A percentile compares a stretch with the other conserved stretches of the same genome.
Evolutionary conservation across 2,113 vertebrate genomes (phyloP).

Genomic region (Ardeotis arabs): DNA sequence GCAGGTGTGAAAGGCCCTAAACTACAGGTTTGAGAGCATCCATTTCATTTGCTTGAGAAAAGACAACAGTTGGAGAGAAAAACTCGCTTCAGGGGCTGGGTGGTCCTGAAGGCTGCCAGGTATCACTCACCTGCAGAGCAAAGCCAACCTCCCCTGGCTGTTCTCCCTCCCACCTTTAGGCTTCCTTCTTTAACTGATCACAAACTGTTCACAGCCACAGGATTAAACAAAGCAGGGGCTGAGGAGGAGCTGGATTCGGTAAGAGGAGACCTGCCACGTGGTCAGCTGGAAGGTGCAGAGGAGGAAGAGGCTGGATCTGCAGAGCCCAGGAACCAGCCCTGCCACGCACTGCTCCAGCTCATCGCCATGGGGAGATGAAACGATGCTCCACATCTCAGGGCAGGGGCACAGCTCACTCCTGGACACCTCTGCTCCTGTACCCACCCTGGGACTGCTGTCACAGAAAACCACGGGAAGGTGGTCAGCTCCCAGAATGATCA

Average conservation of each 20-base stretch:
- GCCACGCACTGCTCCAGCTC: background rate
- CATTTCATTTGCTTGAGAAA: background rate
- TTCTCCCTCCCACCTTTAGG: background rate
- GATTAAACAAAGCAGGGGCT: background rate
- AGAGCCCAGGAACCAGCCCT: background rate
- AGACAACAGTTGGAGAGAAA: background rate
- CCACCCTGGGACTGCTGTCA: background rate
- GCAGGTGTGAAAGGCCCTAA: background rate
- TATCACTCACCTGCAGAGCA: background rate
- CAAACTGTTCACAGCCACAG: background rate
- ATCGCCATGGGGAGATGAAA: accelerated
- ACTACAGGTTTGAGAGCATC: background rate
- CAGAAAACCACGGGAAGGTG: background rate
- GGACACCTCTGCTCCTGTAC: background rate
- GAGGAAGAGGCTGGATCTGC: background rate
- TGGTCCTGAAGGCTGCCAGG: background rate
- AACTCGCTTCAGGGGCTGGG: accelerated
- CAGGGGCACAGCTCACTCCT: background rate
- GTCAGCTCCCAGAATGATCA: background rate
- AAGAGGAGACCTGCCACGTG: background rate
- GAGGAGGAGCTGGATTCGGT: background rate
- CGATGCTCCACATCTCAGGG: accelerated
- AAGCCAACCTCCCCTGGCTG: background rate
- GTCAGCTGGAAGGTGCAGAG: background rate
- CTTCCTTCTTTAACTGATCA: background rate